Conservation (phyloP, 2,888 invertebrate species). For the Hermaeophaga mercurialis region DNA sequence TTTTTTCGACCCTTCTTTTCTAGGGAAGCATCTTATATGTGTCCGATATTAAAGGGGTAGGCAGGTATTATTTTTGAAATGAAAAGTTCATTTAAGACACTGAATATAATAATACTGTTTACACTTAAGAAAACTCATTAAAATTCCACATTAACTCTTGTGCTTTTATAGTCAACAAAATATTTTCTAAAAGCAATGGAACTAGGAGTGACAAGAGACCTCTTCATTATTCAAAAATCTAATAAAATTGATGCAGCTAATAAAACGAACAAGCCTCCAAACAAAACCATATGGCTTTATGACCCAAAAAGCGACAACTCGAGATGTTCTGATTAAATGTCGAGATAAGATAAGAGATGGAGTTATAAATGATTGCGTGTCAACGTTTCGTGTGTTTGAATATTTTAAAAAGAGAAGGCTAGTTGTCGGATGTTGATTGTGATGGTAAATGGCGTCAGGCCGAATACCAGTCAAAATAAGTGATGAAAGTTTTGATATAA, state of each 20-base stretch:
- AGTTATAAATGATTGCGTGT: conserved; percentile 9
- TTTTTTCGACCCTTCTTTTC: too few species aligned
- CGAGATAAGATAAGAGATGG: background rate
- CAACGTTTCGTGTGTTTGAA: conserved; percentile 15
- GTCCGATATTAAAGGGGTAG: too few species aligned
- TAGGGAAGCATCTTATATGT: too few species aligned
- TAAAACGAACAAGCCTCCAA: background rate
- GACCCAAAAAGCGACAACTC: background rate
- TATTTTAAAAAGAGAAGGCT: conserved; percentile 8
- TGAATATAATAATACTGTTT: background rate
- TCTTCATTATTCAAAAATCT: background rate
- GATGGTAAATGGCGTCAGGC: background rate
- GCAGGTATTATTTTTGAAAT: too few species aligned
- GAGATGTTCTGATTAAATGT: background rate
- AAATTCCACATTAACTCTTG: background rate
- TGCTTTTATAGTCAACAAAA: background rate
- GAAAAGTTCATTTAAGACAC: background rate
- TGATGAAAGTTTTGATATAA: background rate
- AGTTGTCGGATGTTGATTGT: background rate
- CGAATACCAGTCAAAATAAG: background rate
- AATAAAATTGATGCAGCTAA: background rate
- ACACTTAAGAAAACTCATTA: background rate
- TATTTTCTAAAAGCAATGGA: background rate
- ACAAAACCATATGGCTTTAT: conserved; percentile 2
- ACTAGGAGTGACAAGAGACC: background rate